phyloP scores from a whole-genome alignment of 2,113 vertebrate species.

The Xiphias gladius region DNA sequence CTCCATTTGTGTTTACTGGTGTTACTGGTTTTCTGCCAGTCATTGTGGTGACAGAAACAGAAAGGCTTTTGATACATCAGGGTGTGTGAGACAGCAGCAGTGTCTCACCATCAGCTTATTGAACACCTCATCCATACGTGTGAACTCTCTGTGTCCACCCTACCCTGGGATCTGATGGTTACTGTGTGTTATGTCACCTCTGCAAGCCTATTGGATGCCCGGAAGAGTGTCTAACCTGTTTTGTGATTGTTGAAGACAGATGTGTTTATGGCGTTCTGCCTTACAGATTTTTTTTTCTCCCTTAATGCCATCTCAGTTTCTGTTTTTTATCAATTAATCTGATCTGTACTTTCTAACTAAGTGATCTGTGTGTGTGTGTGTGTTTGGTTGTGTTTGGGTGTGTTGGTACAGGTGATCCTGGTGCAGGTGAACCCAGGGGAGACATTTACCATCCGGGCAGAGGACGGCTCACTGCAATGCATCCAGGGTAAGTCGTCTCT shows the following conservation, averaged over 20 bases:
- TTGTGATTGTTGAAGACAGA: conserved; percentile 11
- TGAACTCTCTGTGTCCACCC: conserved; percentile 51
- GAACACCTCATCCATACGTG: conserved; percentile 51
- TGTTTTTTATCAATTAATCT: background rate
- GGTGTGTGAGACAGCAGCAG: conserved; percentile 33
- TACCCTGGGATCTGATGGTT: conserved; percentile 29
- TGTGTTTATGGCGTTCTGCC: background rate
- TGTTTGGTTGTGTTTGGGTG: conserved; percentile 46
- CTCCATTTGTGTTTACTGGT: conserved; percentile 3
- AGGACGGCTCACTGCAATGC: conserved; percentile 97
- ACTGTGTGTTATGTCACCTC: conserved; percentile 59
- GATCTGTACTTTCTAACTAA: background rate
- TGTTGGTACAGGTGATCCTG: conserved; percentile 91
- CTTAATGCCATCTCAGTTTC: background rate
- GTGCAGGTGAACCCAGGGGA: conserved; percentile 99
- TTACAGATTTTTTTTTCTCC: background rate
- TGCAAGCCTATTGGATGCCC: conserved; percentile 17
- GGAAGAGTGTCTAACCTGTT: conserved; percentile 9
- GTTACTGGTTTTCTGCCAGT: conserved; percentile 30
- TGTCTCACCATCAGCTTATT: conserved; percentile 42
- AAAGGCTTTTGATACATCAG: conserved; percentile 17
- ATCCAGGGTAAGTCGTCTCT: conserved; percentile 92
- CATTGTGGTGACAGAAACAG: conserved; percentile 20
- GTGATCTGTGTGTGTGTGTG: conserved; percentile 19
- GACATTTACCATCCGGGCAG: conserved; percentile 96